phyloP scores from a whole-genome alignment of 2,888 invertebrate species.

The Nomada hirtipes region DNA sequence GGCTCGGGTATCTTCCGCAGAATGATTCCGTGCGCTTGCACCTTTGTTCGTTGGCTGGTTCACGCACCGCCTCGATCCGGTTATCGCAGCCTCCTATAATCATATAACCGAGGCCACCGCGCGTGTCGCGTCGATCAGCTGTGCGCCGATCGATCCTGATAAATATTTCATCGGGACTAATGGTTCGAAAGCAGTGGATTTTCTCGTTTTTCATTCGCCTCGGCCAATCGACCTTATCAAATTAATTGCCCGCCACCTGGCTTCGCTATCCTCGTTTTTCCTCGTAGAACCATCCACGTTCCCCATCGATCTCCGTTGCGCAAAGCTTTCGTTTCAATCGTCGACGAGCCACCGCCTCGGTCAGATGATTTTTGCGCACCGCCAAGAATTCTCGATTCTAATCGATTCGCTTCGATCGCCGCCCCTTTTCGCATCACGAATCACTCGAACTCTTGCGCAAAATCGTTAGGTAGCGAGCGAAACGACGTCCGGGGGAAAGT shows the following conservation, averaged over 20 bases:
- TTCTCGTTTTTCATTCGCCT: constrained; percentile 16
- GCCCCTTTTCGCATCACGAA: not conserved
- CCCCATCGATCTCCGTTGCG: not conserved
- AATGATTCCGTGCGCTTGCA: constrained; percentile 59
- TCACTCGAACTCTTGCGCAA: constrained; percentile 10
- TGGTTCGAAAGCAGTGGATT: not conserved
- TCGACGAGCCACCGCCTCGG: not conserved
- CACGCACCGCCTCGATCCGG: constrained; percentile 43
- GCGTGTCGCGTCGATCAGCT: constrained; percentile 45
- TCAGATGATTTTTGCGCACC: not conserved
- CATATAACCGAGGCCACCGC: not conserved
- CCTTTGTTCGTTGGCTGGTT: constrained; percentile 62
- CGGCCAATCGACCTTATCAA: not conserved
- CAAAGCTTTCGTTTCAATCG: not conserved
- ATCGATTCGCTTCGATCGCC: not conserved
- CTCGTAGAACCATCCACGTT: not conserved
- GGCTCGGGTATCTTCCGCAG: constrained; percentile 35
- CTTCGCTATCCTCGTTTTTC: constrained; percentile 11
- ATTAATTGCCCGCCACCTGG: constrained; percentile 17
- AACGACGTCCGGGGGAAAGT: constrained; percentile 47
- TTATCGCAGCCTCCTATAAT: constrained; percentile 53
- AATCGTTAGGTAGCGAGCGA: constrained; percentile 42
- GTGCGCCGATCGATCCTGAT: constrained; percentile 45
- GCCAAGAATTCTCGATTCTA: not conserved
- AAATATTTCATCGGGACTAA: constrained; percentile 62